Conservation (phyloP, 2,888 invertebrate genomes). For the Drosophila kuntzei region DNA sequence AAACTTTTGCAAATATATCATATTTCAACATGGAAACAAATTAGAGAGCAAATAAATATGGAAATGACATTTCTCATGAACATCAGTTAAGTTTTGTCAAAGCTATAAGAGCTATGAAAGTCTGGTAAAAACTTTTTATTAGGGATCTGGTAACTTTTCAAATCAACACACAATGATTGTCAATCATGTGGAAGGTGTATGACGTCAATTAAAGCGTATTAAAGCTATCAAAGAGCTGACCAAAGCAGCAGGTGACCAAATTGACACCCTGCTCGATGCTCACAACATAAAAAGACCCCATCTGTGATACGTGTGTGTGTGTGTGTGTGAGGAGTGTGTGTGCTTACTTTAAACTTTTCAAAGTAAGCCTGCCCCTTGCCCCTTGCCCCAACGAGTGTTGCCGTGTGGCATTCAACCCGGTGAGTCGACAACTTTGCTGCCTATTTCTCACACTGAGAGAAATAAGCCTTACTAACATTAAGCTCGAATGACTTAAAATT, state of each 20-base stretch:
- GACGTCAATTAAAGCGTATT: slow-evolving; percentile 32
- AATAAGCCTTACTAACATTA: too few species aligned
- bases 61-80: too few species aligned
- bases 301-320: neutral
- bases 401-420: slow-evolving; percentile 1
- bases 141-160: neutral
- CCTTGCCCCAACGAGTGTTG: slow-evolving; percentile 8
- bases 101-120: too few species aligned
- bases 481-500: too few species aligned
- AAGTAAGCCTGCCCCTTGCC: slow-evolving; percentile 10
- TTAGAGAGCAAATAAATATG: too few species aligned
- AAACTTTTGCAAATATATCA: too few species aligned
- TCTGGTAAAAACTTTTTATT: neutral
- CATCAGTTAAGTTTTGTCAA: too few species aligned
- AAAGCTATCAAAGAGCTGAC: slow-evolving; percentile 46
- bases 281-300: slow-evolving; percentile 1
- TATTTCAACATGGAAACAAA: too few species aligned
- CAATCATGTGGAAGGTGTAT: neutral
- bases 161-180: neutral
- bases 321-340: slow-evolving; percentile 1
- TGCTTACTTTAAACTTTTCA: slow-evolving; percentile 42
- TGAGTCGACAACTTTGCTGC: slow-evolving; percentile 10
- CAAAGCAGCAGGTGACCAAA: slow-evolving; percentile 69
- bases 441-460: slow-evolving; percentile 1
- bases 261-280: slow-evolving; percentile 22